A percentile compares a stretch with the other conserved stretches of the same genome.
Evolutionary conservation across 2,113 vertebrate genomes (phyloP).

Genomic region (Ictidomys tridecemlineatus): DNA sequence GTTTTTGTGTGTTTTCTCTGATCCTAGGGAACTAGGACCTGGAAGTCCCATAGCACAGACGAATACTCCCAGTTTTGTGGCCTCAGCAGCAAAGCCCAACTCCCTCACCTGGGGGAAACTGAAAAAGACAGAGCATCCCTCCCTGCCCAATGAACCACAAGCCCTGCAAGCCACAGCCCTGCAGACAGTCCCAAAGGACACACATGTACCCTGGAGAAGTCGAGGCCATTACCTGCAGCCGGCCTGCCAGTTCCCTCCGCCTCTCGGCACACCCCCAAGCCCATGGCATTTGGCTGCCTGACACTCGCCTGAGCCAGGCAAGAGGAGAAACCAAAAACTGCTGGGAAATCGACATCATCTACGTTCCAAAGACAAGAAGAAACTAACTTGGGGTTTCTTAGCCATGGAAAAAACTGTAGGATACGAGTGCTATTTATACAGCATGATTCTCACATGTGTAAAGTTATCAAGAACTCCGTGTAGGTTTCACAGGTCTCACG

Average conservation of each 20-base stretch:
- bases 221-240: neutral
- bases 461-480: neutral
- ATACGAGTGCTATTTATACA: neutral
- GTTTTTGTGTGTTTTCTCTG: slow-evolving; percentile 59
- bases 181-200: neutral
- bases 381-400: neutral
- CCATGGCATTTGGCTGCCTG: slow-evolving; percentile 42
- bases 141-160: neutral
- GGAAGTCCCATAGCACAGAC: slow-evolving; percentile 17
- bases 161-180: neutral
- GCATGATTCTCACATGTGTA: neutral
- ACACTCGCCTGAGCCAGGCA: neutral
- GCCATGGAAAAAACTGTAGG: neutral
- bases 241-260: neutral
- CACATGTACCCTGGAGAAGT: neutral
- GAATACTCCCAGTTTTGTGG: neutral
- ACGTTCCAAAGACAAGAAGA: slow-evolving; percentile 39
- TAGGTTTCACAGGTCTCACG: neutral
- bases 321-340: neutral
- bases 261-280: slow-evolving; percentile 19
- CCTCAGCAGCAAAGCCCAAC: neutral
- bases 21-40: neutral
- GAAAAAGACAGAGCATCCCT: neutral
- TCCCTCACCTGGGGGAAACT: slow-evolving; percentile 11
- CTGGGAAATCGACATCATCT: slow-evolving; percentile 37